Base-by-base conservation (phyloP, 1,140 invertebrate species). In the Nasonia vitripennis region DNA sequence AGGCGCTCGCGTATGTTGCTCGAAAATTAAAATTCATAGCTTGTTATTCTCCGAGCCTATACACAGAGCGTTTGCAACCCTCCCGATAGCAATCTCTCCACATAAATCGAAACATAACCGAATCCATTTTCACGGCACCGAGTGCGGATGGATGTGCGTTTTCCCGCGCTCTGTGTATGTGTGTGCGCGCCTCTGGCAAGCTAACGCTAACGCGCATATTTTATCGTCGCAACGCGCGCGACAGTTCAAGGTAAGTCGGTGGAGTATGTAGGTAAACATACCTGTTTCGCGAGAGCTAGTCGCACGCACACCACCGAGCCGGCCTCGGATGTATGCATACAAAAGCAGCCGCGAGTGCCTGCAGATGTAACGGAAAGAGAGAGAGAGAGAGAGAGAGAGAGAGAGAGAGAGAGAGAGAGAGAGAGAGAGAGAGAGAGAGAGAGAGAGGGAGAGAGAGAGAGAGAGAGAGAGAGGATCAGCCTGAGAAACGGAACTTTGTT, bases 201-300 rank as follows among this genome's bases (percentile, higher is more conserved):
- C n/a, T 75, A 74, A 10, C 74, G 68, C 68, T 27, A 6, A 70
- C 84, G 34, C 51, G 73, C 62, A 77, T 85, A 85, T 81, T 81
- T 85, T 77, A 85, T 81, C 79, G 73, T 67, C 37, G 68, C 51
- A 31, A 84, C 86, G 85, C 82, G 85, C 82, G 73, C 86, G 87
- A 87, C 87, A 88, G 86, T 89, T 89, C 87, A 89, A 89, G 87
- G 88, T 78, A 83, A 89, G 83, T 84, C 51, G 86, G 71, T 87
- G 62, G 45, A 78, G 73, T 85, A 79, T 82, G 73, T 87, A 84
- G 78, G 73, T 62, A 85, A 85, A 82, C 78, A 87, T 85, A 85
- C 86, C 86, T 87, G 71, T 81, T 84, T 84, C 74, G 83, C 75
- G 73, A 5, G 68, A n/a, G 68, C 68, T 27, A 71, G 68, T 34